Conservation (phyloP, 1,140 invertebrate species). For the Caenorhabditis elegans region DNA sequence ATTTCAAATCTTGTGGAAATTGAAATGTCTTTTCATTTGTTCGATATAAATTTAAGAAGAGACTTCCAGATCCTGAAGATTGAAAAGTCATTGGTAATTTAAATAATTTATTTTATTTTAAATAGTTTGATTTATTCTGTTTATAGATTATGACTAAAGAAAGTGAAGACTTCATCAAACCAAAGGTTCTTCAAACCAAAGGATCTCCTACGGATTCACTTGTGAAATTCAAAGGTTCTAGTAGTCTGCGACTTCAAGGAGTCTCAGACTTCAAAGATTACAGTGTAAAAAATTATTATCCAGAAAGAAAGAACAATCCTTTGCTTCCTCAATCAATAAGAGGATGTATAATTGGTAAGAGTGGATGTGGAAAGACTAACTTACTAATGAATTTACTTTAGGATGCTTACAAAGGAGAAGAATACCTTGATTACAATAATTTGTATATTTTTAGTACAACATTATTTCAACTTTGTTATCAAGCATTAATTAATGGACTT, state of each 20-base stretch:
- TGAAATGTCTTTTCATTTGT: slow-evolving; percentile 46
- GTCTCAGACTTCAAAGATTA: slow-evolving; percentile 25
- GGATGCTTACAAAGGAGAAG: slow-evolving; percentile 20
- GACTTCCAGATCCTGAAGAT: too few species aligned
- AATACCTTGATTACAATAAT: slow-evolving; percentile 51
- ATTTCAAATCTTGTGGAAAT: background rate
- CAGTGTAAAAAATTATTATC: slow-evolving; percentile 31
- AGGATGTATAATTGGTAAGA: slow-evolving; percentile 41
- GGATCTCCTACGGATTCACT: too few species aligned
- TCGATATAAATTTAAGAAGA: slow-evolving; percentile 38
- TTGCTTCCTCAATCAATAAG: slow-evolving; percentile 37
- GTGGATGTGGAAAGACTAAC: slow-evolving; percentile 43
- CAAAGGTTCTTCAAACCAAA: too few species aligned
- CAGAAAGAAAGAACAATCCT: slow-evolving; percentile 34
- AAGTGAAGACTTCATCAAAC: too few species aligned
- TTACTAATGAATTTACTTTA: slow-evolving; percentile 50
- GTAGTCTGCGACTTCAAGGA: too few species aligned
- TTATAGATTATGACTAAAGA: too few species aligned
- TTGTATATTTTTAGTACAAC: slow-evolving; percentile 52
- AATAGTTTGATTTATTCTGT: too few species aligned
- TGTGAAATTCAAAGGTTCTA: too few species aligned
- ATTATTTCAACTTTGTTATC: slow-evolving; percentile 51
- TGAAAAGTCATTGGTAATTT: too few species aligned
- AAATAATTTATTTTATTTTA: too few species aligned
- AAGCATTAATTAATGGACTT: slow-evolving; percentile 51